A percentile compares a stretch with the other conserved stretches of the same genome.
Evolutionary conservation across 2,797 vertebrate species (phyloP).

Genomic region (Pseudomugil tenellus): DNA sequence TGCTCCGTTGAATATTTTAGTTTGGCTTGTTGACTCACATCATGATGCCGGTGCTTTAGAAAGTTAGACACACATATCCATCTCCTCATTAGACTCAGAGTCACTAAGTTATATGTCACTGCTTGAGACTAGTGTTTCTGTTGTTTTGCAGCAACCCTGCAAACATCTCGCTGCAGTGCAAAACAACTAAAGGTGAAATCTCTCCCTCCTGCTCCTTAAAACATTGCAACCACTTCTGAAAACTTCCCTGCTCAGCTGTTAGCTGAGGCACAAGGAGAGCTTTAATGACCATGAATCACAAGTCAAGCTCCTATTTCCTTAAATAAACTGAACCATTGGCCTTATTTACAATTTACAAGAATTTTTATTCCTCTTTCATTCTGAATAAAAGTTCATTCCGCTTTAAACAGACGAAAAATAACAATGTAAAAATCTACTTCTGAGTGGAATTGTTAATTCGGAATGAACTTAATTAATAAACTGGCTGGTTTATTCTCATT

Average conservation of each 20-base stretch:
- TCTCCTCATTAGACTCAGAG: neutral
- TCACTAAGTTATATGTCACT: neutral
- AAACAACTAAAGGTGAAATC: conserved; percentile 3
- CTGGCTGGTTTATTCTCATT: no score
- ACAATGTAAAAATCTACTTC: no score
- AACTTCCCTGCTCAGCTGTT: conserved; percentile 57
- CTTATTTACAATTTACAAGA: no score
- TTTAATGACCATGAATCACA: conserved; percentile 65
- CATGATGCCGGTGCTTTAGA: neutral
- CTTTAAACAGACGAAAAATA: no score
- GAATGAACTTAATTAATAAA: no score
- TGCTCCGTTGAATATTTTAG: conserved; percentile 2
- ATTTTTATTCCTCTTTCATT: no score
- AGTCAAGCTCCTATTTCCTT: conserved; percentile 53
- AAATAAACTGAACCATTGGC: conserved; percentile 66
- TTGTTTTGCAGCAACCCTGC: neutral
- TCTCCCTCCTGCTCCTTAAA: conserved; percentile 20
- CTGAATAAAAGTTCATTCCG: no score
- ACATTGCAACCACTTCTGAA: conserved; percentile 63
- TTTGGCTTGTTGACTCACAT: neutral
- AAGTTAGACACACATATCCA: neutral
- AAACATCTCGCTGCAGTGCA: neutral
- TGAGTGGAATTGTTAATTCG: no score
- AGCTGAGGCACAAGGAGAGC: conserved; percentile 62
- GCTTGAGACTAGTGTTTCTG: neutral